Evolutionary conservation across 2,113 vertebrate genomes (phyloP).

Genomic region (Etheostoma cragini): DNA sequence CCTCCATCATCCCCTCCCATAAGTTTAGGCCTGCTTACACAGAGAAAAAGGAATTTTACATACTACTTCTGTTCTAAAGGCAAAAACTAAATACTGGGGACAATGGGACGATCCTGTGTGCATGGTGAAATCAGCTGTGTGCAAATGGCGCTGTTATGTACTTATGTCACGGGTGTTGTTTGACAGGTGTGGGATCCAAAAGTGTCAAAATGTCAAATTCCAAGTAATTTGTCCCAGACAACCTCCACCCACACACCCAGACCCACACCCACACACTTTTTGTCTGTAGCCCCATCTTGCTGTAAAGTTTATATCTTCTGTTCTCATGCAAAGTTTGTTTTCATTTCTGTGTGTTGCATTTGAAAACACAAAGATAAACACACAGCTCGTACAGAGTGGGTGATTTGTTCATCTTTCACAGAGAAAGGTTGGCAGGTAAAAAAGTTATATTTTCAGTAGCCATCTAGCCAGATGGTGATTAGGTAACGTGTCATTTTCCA

Average conservation of each 20-base stretch:
- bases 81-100: constrained; percentile 23
- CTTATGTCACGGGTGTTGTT: constrained; percentile 21
- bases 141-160: neutral
- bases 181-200: constrained; percentile 15
- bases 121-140: constrained; percentile 45
- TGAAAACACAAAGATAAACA: neutral
- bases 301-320: neutral
- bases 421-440: constrained; percentile 9
- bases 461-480: constrained; percentile 10
- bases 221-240: neutral
- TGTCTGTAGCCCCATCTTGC: neutral
- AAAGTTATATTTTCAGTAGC: neutral
- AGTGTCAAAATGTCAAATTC: neutral
- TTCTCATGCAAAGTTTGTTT: neutral
- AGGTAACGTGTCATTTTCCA: constrained; percentile 9
- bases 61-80: constrained; percentile 36
- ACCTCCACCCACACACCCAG: neutral
- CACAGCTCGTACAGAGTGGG: no score
- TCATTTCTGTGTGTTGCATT: neutral
- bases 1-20: constrained; percentile 17
- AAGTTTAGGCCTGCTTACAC: neutral
- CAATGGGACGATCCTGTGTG: constrained; percentile 26
- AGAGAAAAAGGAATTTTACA: constrained; percentile 46
- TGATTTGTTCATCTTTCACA: constrained; percentile 3
- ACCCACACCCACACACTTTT: neutral